Evolutionary conservation across 1,140 invertebrate species (phyloP).

Genomic region (Ceratina japonica): DNA sequence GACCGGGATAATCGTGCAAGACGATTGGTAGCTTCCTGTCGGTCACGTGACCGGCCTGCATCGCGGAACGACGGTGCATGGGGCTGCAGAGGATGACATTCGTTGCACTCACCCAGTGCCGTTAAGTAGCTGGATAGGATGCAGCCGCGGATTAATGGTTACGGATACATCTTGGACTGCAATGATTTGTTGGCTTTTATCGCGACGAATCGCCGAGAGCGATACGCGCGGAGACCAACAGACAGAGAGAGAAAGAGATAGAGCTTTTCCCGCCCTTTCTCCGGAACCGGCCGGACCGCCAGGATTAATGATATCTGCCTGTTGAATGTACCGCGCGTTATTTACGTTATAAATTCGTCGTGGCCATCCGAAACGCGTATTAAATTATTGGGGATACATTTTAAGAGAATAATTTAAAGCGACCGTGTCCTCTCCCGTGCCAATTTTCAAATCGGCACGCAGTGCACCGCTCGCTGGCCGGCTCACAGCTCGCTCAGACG

Average conservation of each 20-base stretch:
- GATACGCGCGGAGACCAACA: background rate
- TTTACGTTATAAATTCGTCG: constrained; percentile 47
- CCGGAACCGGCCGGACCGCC: background rate
- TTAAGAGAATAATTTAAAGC: constrained; percentile 45
- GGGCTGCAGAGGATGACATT: constrained; percentile 68
- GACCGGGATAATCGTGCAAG: constrained; percentile 77
- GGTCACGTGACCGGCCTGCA: constrained; percentile 75
- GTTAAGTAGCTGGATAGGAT: constrained; percentile 55
- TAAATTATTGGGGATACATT: constrained; percentile 43
- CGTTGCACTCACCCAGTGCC: constrained; percentile 68
- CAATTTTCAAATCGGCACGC: constrained; percentile 15
- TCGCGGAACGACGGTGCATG: constrained; percentile 60
- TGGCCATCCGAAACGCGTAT: constrained; percentile 21
- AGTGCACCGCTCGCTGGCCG: background rate
- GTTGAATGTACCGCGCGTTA: constrained; percentile 42
- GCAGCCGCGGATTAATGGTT: constrained; percentile 48
- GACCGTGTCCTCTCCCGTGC: constrained; percentile 36
- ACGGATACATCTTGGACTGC: constrained; percentile 28
- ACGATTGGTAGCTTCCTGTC: constrained; percentile 79
- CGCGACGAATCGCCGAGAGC: constrained; percentile 31
- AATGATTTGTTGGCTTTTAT: constrained; percentile 40
- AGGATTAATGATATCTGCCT: constrained; percentile 38
- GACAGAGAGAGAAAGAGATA: too few relatives aligned
- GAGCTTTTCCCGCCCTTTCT: too few relatives aligned
- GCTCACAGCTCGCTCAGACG: too few relatives aligned